phyloP scores from a whole-genome alignment of 2,888 invertebrate genomes.

The Fabriciana adippe region DNA sequence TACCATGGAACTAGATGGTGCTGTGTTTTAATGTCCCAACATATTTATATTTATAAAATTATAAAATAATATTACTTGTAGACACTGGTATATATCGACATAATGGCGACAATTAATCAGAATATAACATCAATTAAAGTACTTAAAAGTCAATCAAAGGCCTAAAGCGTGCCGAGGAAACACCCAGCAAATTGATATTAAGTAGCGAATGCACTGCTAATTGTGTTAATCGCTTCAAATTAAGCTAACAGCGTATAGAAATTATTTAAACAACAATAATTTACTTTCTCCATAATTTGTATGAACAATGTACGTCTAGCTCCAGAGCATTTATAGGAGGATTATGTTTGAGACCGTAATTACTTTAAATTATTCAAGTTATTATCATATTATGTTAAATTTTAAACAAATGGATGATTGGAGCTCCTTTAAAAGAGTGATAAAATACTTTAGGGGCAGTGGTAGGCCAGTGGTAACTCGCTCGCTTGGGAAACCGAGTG shows the following conservation, averaged over 20 bases:
- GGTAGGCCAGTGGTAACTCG: too few species aligned
- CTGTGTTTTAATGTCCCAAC: too few species aligned
- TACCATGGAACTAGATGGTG: too few species aligned
- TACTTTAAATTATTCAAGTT: too few species aligned
- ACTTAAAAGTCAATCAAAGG: neutral
- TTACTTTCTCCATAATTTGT: slow-evolving; percentile 1
- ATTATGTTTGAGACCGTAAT: neutral
- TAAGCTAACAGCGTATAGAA: neutral
- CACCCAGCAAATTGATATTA: neutral
- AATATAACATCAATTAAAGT: neutral
- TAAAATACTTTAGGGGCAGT: too few species aligned
- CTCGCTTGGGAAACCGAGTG: too few species aligned
- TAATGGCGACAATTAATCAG: neutral
- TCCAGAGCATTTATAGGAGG: neutral
- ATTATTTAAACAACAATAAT: slow-evolving; percentile 8
- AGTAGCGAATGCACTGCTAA: slow-evolving; percentile 2
- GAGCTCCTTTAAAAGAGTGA: too few species aligned
- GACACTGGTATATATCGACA: too few species aligned
- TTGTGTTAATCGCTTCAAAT: slow-evolving; percentile 5
- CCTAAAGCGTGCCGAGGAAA: neutral
- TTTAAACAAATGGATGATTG: too few species aligned
- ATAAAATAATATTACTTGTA: too few species aligned
- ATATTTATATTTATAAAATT: too few species aligned
- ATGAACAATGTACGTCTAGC: neutral
- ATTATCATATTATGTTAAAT: too few species aligned